Evolutionary conservation across 2,888 invertebrate species (phyloP).

Genomic region (Melinaea marsaeus): DNA sequence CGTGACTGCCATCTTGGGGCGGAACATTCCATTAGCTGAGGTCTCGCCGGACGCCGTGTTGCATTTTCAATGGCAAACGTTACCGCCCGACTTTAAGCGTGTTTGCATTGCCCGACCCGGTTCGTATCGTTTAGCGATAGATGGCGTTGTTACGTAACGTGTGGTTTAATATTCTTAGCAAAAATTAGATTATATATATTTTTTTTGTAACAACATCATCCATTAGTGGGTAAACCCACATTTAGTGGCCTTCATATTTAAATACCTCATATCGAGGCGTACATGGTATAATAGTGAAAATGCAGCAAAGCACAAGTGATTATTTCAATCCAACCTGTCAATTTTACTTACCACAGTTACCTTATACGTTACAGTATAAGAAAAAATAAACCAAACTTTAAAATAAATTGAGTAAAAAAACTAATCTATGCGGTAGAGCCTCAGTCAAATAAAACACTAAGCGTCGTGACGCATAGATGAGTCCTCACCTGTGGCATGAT

Average conservation of each 20-base stretch:
- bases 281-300: constrained; percentile 27
- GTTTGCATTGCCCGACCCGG: constrained; percentile 27
- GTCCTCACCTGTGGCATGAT: constrained; percentile 74
- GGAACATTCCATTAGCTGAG: constrained; percentile 63
- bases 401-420: not conserved
- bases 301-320: constrained; percentile 35
- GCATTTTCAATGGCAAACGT: constrained; percentile 10
- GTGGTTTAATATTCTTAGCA: not conserved
- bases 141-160: constrained; percentile 25
- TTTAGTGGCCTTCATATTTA: constrained; percentile 19
- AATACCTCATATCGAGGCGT: constrained; percentile 8
- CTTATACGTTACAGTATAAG: constrained; percentile 4
- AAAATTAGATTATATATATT: not conserved
- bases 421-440: not conserved
- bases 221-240: constrained; percentile 20
- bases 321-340: constrained; percentile 11
- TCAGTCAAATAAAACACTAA: not conserved
- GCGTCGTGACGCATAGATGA: not conserved
- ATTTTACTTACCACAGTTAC: constrained; percentile 23
- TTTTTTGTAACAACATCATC: constrained; percentile 24
- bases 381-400: not conserved
- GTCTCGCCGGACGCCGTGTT: constrained; percentile 2
- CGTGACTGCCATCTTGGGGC: constrained; percentile 78
- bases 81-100: constrained; percentile 32
- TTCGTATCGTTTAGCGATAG: constrained; percentile 29